Evolutionary conservation across 30 jellyfish, hydroid and myxozoan species (phyloP).

Genomic region (Aurelia sp.): DNA sequence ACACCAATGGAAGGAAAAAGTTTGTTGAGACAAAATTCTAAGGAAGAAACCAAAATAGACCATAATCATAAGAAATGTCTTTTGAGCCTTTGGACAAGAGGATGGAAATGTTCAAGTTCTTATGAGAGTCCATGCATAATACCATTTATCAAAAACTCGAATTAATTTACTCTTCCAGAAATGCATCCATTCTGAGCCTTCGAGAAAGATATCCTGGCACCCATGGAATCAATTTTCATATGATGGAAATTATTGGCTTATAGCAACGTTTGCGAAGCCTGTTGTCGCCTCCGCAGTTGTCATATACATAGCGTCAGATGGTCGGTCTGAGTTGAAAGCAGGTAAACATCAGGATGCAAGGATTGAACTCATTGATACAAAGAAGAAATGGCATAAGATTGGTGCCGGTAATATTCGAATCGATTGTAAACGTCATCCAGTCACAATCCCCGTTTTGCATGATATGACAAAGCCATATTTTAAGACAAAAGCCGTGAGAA

Average conservation of each 20-base stretch:
- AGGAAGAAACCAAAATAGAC: too few species aligned
- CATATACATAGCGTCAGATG: constrained; percentile 92
- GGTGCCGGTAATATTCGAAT: constrained; percentile 41
- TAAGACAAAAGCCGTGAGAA: constrained; percentile 72
- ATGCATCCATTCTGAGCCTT: constrained; percentile 55
- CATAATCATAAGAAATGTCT: too few species aligned
- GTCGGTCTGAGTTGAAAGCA: constrained; percentile 13
- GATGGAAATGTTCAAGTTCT: too few species aligned
- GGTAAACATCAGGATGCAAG: constrained; percentile 12
- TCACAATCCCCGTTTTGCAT: constrained; percentile 70
- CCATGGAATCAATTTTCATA: constrained; percentile 55
- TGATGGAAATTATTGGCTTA: constrained; percentile 73
- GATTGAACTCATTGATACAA: constrained; percentile 64
- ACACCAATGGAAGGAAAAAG: too few species aligned
- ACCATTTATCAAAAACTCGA: too few species aligned
- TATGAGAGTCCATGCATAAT: too few species aligned
- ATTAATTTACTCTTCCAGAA: constrained; percentile 42
- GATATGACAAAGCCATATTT: constrained; percentile 90
- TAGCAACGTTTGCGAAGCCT: constrained; percentile 66
- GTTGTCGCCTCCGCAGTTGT: constrained; percentile 89
- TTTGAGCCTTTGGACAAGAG: too few species aligned
- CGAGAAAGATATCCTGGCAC: constrained; percentile 66
- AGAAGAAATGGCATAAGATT: constrained; percentile 44
- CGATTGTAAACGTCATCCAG: constrained; percentile 79
- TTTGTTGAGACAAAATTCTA: too few species aligned